Conservation (phyloP, 2,113 vertebrate genomes). For the Polypterus senegalus region DNA sequence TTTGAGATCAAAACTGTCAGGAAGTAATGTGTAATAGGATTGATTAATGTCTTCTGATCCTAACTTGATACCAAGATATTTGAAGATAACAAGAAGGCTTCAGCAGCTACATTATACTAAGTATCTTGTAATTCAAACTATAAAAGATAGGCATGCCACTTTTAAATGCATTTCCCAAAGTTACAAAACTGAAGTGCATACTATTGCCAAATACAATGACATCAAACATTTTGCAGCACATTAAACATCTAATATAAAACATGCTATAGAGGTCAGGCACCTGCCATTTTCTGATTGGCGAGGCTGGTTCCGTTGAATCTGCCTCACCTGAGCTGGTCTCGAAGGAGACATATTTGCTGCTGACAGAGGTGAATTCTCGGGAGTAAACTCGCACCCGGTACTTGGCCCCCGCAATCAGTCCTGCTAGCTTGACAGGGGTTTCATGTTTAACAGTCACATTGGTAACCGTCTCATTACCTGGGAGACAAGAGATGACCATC, state of each 20-base stretch:
- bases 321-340: slow-evolving; percentile 96
- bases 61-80: too few species aligned
- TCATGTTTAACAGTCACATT: slow-evolving; percentile 63
- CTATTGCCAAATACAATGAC: too few species aligned
- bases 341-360: slow-evolving; percentile 76
- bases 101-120: too few species aligned
- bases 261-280: slow-evolving; percentile 17
- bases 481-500: slow-evolving; percentile 60
- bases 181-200: too few species aligned
- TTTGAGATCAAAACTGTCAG: too few species aligned
- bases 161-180: too few species aligned
- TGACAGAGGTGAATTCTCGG: slow-evolving; percentile 70
- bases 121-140: too few species aligned
- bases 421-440: slow-evolving; percentile 67
- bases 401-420: slow-evolving; percentile 77
- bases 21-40: too few species aligned
- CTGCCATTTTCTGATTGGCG: too few species aligned
- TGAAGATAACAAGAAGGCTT: too few species aligned
- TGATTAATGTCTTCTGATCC: too few species aligned
- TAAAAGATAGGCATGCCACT: too few species aligned
- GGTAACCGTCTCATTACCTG: slow-evolving; percentile 81
- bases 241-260: not conserved
- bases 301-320: slow-evolving; percentile 16
- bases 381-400: slow-evolving; percentile 91
- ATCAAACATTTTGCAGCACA: not conserved